Evolutionary conservation across 2,888 invertebrate genomes (phyloP), one percentile per base, ranked within the genome.

Genomic region (Thalpophila matura): DNA sequence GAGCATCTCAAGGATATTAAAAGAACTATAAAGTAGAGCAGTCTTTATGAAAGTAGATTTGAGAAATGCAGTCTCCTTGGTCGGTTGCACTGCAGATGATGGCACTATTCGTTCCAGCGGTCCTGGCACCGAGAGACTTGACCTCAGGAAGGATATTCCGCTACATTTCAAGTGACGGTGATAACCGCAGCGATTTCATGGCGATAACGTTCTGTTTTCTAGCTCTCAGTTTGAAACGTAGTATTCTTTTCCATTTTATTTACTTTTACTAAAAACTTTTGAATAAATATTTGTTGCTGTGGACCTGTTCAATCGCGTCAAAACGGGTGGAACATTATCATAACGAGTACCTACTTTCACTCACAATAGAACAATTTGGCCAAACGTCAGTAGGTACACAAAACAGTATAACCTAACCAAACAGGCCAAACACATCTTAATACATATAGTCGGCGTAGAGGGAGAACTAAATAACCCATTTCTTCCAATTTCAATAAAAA

Each of bases 71-170:
- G 50, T 46, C 45, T 67, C 43, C 14, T 53, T 64, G 45, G 38
- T 64, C 26, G 33, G 29, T 65, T 69, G 74, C 71, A 69, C 77
- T 78, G 82, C 56, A 73, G 68, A 71, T 81, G 77, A 84, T 77
- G 81, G 77, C 81, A 57, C 81, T 54, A 82, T 86, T 84, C 66
- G 74, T 80, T 75, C 65, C 84, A 81, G 77, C 71, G 51, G 59
- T 51, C 47, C 46, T 24, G 50, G 35, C 29, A 31, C 49, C 20
- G 16, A 49, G 47, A 45, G 50, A 67, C 77, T 74, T 77, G 74
- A 80, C 55, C 64, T 43, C 60, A 35, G 61, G 22, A 42, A 37
- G 45, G 43, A 59, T 43, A 53, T 49, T 68, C 38, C 50, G 42
- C 49, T 50, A 51, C 67, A 61, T 79, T 75, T 67, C 42, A 49